A percentile compares a stretch with the other conserved stretches of the same genome.
Evolutionary conservation across 2,113 vertebrate species (phyloP).

Genomic region (Jacana jacana): DNA sequence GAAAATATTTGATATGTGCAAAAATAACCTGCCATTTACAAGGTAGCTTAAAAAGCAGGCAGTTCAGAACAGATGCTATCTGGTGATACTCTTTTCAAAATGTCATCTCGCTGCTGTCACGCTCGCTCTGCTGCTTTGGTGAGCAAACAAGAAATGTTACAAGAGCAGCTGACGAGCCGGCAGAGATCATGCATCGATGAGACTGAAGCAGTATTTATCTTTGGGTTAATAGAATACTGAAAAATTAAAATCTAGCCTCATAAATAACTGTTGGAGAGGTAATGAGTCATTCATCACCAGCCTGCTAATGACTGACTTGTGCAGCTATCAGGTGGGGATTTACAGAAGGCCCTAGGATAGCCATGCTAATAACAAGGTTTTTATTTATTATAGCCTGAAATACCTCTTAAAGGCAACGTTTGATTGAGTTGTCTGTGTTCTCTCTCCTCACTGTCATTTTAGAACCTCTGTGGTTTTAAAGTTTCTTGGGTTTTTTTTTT

Average conservation of each 20-base stretch:
- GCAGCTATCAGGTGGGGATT: neutral
- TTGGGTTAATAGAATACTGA: neutral
- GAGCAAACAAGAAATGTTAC: conserved; percentile 35
- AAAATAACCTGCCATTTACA: conserved; percentile 49
- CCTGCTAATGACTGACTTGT: conserved; percentile 4
- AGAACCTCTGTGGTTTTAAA: neutral
- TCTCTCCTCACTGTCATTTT: neutral
- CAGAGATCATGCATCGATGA: neutral
- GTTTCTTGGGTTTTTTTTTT: too few species aligned
- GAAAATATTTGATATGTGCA: conserved; percentile 14
- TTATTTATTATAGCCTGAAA: neutral
- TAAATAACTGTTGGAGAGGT: neutral
- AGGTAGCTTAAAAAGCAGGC: neutral
- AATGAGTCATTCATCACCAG: conserved; percentile 28
- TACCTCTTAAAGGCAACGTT: neutral
- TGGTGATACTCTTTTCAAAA: conserved; percentile 34
- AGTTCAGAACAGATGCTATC: conserved; percentile 30
- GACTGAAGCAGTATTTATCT: neutral
- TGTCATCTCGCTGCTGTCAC: conserved; percentile 33
- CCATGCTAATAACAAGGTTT: neutral
- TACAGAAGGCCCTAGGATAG: conserved; percentile 1
- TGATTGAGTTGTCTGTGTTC: neutral
- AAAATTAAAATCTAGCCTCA: conserved; percentile 6
- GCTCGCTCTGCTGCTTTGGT: conserved; percentile 45
- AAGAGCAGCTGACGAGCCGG: conserved; percentile 39